Evolutionary conservation across 2,888 invertebrate species (phyloP).

Genomic region (Adelphocoris suturalis): DNA sequence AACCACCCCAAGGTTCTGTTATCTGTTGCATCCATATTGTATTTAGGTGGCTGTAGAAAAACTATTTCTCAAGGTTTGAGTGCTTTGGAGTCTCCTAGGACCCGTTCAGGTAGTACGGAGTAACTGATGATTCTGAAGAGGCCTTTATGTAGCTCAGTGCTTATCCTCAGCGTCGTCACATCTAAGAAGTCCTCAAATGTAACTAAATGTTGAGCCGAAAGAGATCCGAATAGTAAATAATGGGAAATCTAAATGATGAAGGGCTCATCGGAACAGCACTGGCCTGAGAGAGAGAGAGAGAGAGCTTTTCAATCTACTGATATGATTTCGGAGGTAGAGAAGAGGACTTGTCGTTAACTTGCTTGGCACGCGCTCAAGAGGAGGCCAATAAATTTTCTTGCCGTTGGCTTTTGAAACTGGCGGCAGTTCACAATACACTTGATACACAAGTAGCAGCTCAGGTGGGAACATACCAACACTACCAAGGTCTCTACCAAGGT

Average conservation of each 20-base stretch:
- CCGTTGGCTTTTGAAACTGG: not conserved
- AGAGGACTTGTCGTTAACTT: conserved; percentile 41
- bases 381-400: conserved; percentile 29
- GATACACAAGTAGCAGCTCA: not conserved
- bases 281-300: conserved; percentile 16
- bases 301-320: conserved; percentile 41
- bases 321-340: conserved; percentile 31
- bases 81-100: too few species aligned
- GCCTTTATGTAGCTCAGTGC: too few species aligned
- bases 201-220: not conserved
- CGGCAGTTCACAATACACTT: not conserved
- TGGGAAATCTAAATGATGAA: not conserved
- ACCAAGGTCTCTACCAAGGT: too few species aligned
- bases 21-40: too few species aligned
- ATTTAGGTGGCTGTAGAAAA: too few species aligned
- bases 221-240: not conserved
- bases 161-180: too few species aligned
- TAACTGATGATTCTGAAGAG: too few species aligned
- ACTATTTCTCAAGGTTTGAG: too few species aligned
- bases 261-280: not conserved
- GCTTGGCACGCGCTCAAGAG: conserved; percentile 24
- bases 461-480: not conserved
- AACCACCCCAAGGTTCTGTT: too few species aligned
- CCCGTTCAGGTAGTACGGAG: too few species aligned
- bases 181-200: too few species aligned